Conservation (phyloP, 2,888 invertebrate species). For the Macropis europaea region DNA sequence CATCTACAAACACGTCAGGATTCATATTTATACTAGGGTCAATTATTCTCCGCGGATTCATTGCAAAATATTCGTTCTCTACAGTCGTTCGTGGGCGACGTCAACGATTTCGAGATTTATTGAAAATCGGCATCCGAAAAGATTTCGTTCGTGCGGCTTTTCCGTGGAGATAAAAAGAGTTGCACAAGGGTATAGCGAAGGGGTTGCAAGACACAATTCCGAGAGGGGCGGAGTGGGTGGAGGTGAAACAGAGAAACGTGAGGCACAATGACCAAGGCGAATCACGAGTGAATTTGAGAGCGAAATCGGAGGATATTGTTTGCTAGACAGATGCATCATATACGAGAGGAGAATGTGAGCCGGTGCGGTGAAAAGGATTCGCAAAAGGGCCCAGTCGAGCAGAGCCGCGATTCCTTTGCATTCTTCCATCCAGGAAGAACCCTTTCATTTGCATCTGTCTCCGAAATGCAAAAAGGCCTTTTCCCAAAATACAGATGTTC, state of each 20-base stretch:
- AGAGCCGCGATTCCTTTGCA: conserved; percentile 62
- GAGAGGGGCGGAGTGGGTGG: conserved; percentile 18
- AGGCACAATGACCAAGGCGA: conserved; percentile 59
- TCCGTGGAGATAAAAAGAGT: too few species aligned
- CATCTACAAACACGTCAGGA: conserved; percentile 25
- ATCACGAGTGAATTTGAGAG: conserved; percentile 60
- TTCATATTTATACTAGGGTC: conserved; percentile 17
- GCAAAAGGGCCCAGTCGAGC: conserved; percentile 58
- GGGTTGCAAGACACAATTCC: conserved; percentile 56
- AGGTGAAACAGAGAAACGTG: conserved; percentile 23
- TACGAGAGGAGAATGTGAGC: conserved; percentile 47
- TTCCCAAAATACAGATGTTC: conserved; percentile 73
- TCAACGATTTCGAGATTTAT: too few species aligned
- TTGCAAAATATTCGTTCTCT: background rate
- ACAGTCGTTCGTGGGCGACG: background rate
- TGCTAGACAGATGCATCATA: conserved; percentile 62
- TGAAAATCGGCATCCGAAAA: too few species aligned
- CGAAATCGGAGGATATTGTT: conserved; percentile 64
- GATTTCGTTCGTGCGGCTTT: too few species aligned
- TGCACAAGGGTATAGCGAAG: conserved; percentile 37
- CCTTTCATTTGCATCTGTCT: conserved; percentile 70
- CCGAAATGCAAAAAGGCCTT: conserved; percentile 66
- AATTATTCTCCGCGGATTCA: conserved; percentile 7
- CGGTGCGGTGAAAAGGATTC: conserved; percentile 56
- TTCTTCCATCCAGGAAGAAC: conserved; percentile 58